Percentiles rank a stretch among this genome's conserved stretches.
phyloP scores from a whole-genome alignment of 2,888 invertebrate genomes.

The Ormyrus rosae region DNA sequence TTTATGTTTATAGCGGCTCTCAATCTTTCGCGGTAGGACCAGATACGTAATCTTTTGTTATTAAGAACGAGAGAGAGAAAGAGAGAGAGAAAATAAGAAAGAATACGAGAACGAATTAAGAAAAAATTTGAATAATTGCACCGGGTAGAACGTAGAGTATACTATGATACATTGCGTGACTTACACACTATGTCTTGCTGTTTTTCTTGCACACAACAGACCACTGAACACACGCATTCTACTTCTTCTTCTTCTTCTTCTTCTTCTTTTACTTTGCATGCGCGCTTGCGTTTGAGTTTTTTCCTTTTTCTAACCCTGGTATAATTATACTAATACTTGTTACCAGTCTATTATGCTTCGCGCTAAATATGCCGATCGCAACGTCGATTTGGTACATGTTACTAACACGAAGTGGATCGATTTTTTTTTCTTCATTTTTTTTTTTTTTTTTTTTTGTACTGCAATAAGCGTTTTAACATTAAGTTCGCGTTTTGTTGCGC shows the following conservation, averaged over 20 bases:
- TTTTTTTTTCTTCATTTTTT: not conserved
- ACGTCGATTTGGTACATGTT: constrained; percentile 35
- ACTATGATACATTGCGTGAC: constrained; percentile 58
- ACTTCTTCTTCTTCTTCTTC: constrained; percentile 56
- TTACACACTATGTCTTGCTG: constrained; percentile 64
- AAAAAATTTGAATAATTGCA: constrained; percentile 60
- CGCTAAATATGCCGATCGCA: constrained; percentile 40
- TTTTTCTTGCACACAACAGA: constrained; percentile 64
- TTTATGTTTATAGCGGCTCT: constrained; percentile 61
- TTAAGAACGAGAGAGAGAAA: constrained; percentile 20
- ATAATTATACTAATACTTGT: constrained; percentile 23
- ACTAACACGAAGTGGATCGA: not conserved
- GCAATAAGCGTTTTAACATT: not conserved
- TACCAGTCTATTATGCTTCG: constrained; percentile 43
- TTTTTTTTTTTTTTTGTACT: constrained; percentile 20
- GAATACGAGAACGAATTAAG: constrained; percentile 15
- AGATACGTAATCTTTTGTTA: constrained; percentile 45
- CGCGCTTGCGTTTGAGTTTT: constrained; percentile 65
- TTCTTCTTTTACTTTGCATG: constrained; percentile 68
- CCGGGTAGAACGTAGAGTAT: constrained; percentile 63
- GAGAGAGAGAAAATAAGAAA: not conserved
- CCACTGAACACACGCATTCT: constrained; percentile 63
- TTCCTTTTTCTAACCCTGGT: constrained; percentile 17
- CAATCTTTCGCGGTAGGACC: constrained; percentile 62
- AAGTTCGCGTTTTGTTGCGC: constrained; percentile 16